Conservation (phyloP, 2,113 vertebrate genomes). For the Mastomys natalensis region DNA sequence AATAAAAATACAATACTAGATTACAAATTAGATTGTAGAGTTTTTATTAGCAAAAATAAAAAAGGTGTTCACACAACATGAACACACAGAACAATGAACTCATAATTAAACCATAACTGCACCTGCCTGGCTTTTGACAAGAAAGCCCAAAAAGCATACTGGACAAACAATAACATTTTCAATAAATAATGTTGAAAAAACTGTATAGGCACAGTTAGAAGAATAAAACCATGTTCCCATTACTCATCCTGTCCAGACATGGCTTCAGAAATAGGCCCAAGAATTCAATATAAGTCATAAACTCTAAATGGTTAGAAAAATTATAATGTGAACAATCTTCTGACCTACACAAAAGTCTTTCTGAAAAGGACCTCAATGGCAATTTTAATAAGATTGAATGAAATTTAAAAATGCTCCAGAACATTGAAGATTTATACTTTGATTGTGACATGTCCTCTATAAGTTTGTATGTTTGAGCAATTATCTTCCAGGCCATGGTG, state of each 20-base stretch:
- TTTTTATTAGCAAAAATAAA: not conserved
- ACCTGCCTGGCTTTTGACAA: not conserved
- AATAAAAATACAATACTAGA: not conserved
- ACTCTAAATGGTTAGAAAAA: not conserved
- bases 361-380: too few species aligned
- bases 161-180: not conserved
- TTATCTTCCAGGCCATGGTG: not conserved
- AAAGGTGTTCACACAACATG: not conserved
- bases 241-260: not conserved
- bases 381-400: not conserved
- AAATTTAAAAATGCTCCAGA: not conserved
- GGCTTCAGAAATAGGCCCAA: not conserved
- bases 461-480: not conserved
- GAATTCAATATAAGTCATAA: not conserved
- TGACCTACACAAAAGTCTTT: not conserved
- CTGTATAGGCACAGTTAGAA: not conserved
- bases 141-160: not conserved
- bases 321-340: not conserved
- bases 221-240: not conserved
- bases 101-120: not conserved
- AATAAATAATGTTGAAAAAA: not conserved
- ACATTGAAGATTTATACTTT: not conserved
- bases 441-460: not conserved
- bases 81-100: not conserved
- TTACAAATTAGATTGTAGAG: not conserved